Evolutionary conservation across 2,113 vertebrate species (phyloP).

Genomic region (Triplophysa siluroides): DNA sequence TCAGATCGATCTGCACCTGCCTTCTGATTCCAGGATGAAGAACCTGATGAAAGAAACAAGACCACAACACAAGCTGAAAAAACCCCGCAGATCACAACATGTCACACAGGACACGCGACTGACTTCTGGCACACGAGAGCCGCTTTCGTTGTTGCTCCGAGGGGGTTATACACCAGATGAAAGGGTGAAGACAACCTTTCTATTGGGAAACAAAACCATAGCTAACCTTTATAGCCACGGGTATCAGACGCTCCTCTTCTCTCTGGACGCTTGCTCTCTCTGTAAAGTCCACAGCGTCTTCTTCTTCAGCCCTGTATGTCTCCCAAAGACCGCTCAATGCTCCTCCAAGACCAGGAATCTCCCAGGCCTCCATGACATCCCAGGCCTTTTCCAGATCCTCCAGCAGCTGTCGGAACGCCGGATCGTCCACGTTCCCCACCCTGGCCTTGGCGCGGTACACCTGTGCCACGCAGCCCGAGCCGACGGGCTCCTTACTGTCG

Average conservation of each 20-base stretch:
- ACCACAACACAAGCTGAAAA: neutral
- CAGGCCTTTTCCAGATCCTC: slow-evolving; percentile 58
- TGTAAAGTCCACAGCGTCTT: slow-evolving; percentile 46
- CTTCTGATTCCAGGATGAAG: slow-evolving; percentile 87
- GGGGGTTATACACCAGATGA: too few species aligned
- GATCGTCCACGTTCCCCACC: slow-evolving; percentile 68
- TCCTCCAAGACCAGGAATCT: slow-evolving; percentile 71
- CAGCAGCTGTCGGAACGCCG: slow-evolving; percentile 61
- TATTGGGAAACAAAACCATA: too few species aligned
- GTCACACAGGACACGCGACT: neutral
- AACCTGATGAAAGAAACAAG: slow-evolving; percentile 74
- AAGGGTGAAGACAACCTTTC: too few species aligned
- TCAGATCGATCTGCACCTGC: slow-evolving; percentile 87
- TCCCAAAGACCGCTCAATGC: slow-evolving; percentile 63
- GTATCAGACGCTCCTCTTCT: slow-evolving; percentile 69
- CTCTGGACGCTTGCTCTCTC: slow-evolving; percentile 48
- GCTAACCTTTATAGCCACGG: slow-evolving; percentile 90
- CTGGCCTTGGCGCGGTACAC: slow-evolving; percentile 88
- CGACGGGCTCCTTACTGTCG: slow-evolving; percentile 83
- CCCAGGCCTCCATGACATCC: slow-evolving; percentile 77
- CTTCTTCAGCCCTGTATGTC: slow-evolving; percentile 54
- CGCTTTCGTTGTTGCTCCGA: too few species aligned
- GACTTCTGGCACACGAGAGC: too few species aligned
- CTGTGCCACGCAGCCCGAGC: slow-evolving; percentile 91
- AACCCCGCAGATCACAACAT: neutral